Conservation (phyloP, 2,113 vertebrate genomes). For the Malurus melanocephalus region DNA sequence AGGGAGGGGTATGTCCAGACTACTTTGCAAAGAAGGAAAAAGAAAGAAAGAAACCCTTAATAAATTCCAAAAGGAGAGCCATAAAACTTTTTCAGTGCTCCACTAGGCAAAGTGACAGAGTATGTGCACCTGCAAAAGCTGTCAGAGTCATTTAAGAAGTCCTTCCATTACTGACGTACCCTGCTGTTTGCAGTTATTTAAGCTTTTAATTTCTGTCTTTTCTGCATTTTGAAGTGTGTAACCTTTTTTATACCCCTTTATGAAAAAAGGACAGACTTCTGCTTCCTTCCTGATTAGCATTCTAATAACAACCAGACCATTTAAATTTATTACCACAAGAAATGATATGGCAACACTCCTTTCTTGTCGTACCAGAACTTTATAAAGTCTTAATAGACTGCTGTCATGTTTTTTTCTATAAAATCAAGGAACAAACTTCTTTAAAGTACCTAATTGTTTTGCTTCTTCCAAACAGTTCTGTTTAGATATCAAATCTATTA, state of each 20-base stretch:
- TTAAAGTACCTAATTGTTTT: not conserved
- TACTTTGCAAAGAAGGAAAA: conserved; percentile 58
- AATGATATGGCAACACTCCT: not conserved
- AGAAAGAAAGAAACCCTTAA: conserved; percentile 78
- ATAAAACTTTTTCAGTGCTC: conserved; percentile 77
- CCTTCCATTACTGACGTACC: conserved; percentile 29
- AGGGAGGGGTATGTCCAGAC: conserved; percentile 67
- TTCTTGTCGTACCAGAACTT: conserved; percentile 18
- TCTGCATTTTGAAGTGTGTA: conserved; percentile 55
- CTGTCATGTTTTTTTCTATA: not conserved
- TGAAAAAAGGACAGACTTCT: conserved; percentile 76
- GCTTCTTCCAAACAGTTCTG: not conserved
- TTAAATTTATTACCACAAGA: conserved; percentile 31
- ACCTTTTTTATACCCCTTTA: conserved; percentile 65
- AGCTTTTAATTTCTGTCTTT: conserved; percentile 66
- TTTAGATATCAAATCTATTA: not conserved
- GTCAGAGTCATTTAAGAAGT: conserved; percentile 47
- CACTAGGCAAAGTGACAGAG: conserved; percentile 54
- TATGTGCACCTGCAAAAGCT: conserved; percentile 77
- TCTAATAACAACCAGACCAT: conserved; percentile 52
- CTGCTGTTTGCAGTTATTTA: conserved; percentile 55
- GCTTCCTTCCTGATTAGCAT: conserved; percentile 71
- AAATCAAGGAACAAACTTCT: conserved; percentile 1
- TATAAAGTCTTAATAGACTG: conserved; percentile 45
- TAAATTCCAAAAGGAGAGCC: conserved; percentile 82